Conservation (phyloP, 2,888 invertebrate species). For the Thymelicus sylvestris region DNA sequence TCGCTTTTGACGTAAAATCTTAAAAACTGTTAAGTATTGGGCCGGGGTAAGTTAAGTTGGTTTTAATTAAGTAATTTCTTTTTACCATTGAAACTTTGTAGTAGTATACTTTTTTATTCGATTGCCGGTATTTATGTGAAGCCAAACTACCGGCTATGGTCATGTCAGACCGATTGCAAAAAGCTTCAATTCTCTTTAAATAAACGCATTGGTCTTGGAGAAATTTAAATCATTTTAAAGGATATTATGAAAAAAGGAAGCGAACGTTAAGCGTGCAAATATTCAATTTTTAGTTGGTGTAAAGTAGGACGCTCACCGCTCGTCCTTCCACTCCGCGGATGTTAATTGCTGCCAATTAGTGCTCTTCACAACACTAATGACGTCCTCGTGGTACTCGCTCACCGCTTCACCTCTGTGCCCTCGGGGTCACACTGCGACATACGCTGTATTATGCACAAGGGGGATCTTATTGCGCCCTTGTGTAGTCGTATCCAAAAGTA, state of each 20-base stretch:
- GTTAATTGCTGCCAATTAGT: constrained; percentile 14
- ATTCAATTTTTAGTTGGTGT: neutral
- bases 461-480: too few relatives aligned
- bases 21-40: constrained; percentile 11
- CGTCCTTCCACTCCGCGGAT: neutral
- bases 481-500: too few relatives aligned
- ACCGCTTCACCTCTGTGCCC: constrained; percentile 4
- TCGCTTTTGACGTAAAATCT: constrained; percentile 11
- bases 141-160: too few relatives aligned
- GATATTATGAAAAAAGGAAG: too few relatives aligned
- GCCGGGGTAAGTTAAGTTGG: neutral
- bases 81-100: too few relatives aligned
- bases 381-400: neutral
- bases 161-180: too few relatives aligned
- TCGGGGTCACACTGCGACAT: neutral
- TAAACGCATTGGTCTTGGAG: too few relatives aligned
- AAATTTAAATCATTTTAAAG: too few relatives aligned
- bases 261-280: too few relatives aligned
- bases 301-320: neutral
- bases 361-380: neutral
- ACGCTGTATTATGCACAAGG: neutral
- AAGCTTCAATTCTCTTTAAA: too few relatives aligned
- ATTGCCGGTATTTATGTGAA: too few relatives aligned
- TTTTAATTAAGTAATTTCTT: constrained; percentile 13
- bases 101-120: too few relatives aligned